These are phyloP conservation scores for Pegea sp. DNA, from an alignment of 23 tunicate species.

Conservation along the genomic window DNA sequence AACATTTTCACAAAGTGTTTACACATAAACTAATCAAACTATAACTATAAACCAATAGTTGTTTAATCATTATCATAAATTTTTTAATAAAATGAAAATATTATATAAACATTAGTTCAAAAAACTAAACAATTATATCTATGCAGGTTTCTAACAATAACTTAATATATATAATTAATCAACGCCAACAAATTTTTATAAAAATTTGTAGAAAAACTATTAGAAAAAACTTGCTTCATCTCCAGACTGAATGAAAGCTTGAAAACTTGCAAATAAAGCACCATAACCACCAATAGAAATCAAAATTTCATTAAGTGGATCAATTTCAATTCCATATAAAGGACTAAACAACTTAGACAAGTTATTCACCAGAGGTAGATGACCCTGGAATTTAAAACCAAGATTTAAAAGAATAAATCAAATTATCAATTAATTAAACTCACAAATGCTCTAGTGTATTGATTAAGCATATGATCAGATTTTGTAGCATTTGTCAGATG, in stretches of 20 bases:
- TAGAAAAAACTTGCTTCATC: conserved; percentile 42
- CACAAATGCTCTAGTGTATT: conserved; percentile 86
- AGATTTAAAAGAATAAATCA: neutral
- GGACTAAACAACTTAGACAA: conserved; percentile 55
- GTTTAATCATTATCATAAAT: no score
- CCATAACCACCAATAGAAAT: conserved; percentile 79
- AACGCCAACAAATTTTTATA: no score
- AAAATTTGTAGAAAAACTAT: neutral
- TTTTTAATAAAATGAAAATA: no score
- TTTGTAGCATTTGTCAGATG: conserved; percentile 14
- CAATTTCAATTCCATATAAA: conserved; percentile 32
- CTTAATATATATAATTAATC: no score
- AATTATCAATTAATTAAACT: conserved; percentile 7
- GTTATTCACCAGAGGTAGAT: conserved; percentile 34
- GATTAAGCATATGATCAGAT: conserved; percentile 38
- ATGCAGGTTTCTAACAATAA: no score
- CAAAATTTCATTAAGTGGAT: conserved; percentile 44
- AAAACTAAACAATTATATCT: no score
- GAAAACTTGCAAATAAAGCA: conserved; percentile 41
- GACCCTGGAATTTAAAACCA: conserved; percentile 22
- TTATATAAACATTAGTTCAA: no score
- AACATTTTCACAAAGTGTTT: neutral
- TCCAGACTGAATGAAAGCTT: conserved; percentile 73
- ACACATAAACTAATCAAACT: no score
- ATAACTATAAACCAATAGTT: no score